phyloP scores from a whole-genome alignment of 2,797 vertebrate species.

The Tachyglossus aculeatus region DNA sequence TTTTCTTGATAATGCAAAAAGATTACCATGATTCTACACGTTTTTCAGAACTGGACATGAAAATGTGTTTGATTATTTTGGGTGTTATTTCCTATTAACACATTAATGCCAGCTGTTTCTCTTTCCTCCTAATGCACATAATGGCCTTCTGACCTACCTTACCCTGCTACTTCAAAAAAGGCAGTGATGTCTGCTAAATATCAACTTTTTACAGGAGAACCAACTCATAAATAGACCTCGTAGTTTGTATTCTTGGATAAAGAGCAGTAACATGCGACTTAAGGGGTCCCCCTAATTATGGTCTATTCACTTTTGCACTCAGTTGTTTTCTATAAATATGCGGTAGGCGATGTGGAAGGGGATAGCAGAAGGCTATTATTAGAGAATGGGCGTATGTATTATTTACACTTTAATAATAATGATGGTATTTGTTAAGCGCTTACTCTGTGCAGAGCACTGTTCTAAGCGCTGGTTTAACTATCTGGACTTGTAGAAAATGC shows the following conservation, averaged over 20 bases:
- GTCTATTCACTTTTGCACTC: conserved; percentile 17
- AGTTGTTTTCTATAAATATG: conserved; percentile 35
- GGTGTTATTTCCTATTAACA: conserved; percentile 42
- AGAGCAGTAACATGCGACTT: conserved; percentile 37
- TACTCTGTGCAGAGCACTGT: conserved; percentile 3
- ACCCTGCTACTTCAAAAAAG: conserved; percentile 55
- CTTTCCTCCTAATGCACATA: conserved; percentile 28
- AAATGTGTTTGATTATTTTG: conserved; percentile 46
- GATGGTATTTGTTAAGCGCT: conserved; percentile 27
- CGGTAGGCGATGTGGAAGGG: conserved; percentile 28
- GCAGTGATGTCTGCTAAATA: conserved; percentile 39
- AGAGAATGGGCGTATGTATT: conserved; percentile 4
- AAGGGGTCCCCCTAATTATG: conserved; percentile 32
- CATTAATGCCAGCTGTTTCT: conserved; percentile 24
- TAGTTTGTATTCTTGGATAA: conserved; percentile 30
- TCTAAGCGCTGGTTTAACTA: conserved; percentile 31
- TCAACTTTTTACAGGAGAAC: conserved; percentile 43
- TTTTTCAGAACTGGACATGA: conserved; percentile 58
- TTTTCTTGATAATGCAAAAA: conserved; percentile 44
- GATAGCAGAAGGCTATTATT: conserved; percentile 11
- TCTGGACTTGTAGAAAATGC: conserved; percentile 28
- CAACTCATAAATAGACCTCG: conserved; percentile 33
- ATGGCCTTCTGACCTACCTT: conserved; percentile 56
- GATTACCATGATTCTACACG: conserved; percentile 20
- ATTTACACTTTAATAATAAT: no score